Evolutionary conservation across 2,113 vertebrate genomes (phyloP).

Genomic region (Shinisaurus crocodilurus): DNA sequence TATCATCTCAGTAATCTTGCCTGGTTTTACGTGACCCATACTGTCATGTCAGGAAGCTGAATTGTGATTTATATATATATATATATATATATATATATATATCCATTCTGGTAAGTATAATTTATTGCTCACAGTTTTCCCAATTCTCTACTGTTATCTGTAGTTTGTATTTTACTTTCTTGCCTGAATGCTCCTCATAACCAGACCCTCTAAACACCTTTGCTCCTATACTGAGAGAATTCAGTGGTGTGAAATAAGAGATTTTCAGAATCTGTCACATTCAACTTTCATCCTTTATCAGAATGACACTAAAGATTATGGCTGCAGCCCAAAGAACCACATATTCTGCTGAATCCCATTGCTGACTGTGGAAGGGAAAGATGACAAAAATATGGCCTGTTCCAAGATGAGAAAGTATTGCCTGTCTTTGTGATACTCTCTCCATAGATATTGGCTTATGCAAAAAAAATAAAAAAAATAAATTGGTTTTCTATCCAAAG

Average conservation of each 20-base stretch:
- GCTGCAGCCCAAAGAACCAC: not conserved
- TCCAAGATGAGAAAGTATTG: not conserved
- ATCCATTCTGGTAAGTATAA: constrained; percentile 32
- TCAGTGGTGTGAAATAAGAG: constrained; percentile 56
- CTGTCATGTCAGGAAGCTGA: constrained; percentile 27
- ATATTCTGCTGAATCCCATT: not conserved
- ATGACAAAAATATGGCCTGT: not conserved
- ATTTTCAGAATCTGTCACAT: constrained; percentile 44
- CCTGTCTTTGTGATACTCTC: not conserved
- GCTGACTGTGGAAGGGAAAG: not conserved
- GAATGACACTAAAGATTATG: constrained; percentile 16
- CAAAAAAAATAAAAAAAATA: constrained; percentile 39
- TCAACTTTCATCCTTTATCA: constrained; percentile 43
- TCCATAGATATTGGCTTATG: not conserved
- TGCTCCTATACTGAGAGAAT: constrained; percentile 47
- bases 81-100: not conserved
- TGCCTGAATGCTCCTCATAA: constrained; percentile 54
- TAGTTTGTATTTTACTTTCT: constrained; percentile 32
- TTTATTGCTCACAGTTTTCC: constrained; percentile 5
- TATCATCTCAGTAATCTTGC: constrained; percentile 52
- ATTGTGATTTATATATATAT: constrained; percentile 27
- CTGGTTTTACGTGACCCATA: constrained; percentile 45
- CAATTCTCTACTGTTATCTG: constrained; percentile 44
- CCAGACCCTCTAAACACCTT: constrained; percentile 29
- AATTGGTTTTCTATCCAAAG: constrained; percentile 52